A percentile compares a stretch with the other conserved stretches of the same genome.
phyloP scores from a whole-genome alignment of 2,888 invertebrate species.

The Amphipoea oculea region DNA sequence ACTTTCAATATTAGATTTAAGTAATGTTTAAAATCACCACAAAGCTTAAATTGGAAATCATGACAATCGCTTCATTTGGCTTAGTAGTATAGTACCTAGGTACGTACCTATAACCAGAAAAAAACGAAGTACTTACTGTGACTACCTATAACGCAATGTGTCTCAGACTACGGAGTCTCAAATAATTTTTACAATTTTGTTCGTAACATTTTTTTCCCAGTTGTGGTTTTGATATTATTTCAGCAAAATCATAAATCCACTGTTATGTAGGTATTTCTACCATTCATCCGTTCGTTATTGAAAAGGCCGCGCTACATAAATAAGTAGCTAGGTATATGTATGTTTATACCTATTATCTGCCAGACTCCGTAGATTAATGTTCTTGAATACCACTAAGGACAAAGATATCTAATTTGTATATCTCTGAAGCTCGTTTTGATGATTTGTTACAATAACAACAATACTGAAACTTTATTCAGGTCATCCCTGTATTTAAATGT shows the following conservation, averaged over 20 bases:
- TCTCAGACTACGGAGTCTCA: neutral
- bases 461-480: conserved; percentile 74
- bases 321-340: conserved; percentile 3
- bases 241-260: conserved; percentile 12
- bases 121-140: neutral
- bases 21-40: too few relatives aligned
- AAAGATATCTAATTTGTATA: conserved; percentile 30
- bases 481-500: conserved; percentile 79
- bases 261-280: conserved; percentile 7
- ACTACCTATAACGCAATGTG: too few relatives aligned
- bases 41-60: too few relatives aligned
- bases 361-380: conserved; percentile 38
- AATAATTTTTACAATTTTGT: neutral
- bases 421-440: conserved; percentile 35
- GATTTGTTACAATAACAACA: conserved; percentile 52
- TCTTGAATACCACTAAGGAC: conserved; percentile 37
- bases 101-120: too few relatives aligned
- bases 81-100: neutral
- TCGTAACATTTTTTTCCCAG: neutral
- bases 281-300: conserved; percentile 26
- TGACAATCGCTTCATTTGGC: neutral
- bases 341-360: conserved; percentile 32
- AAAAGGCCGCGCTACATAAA: conserved; percentile 23
- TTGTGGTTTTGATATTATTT: conserved; percentile 3
- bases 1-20: too few relatives aligned